Base-by-base conservation (phyloP, 1,140 invertebrate genomes). In the Drosophila saltans region DNA sequence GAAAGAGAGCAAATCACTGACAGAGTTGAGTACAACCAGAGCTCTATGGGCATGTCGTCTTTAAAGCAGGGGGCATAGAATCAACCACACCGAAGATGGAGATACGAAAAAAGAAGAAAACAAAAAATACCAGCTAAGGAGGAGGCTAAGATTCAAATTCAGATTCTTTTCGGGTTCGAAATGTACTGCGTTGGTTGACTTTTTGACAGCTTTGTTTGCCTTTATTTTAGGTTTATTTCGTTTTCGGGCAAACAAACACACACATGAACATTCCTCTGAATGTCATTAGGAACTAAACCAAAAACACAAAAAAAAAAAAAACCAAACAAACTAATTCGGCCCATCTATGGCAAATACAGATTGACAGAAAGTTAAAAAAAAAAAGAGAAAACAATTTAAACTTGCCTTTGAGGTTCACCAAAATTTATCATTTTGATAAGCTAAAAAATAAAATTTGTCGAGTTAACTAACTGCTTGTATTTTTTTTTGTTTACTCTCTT, bases 381-480 rank as follows among this genome's bases (percentile, higher is more conserved):
- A 5, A 39, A 11, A 57, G n/a, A 59, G 6, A 16, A 36, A 36
- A 58, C 3, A 36, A 36, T 30, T 45, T 26, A 24, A 52, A 48
- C 1, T 52, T 26, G 21, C 9, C 21, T 8, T n/a, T 26, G 21
- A 24, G 21, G 2, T 26, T 48, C 21, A 24, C 2, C 9, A 88
- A 73, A 73, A 88, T 88, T 88, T 80, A 88, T 88, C 21, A 52
- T 24, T 52, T 52, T 52, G 45, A 52, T 48, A 48, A 48, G 21
- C 45, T 16, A 3, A n/a, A 45, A 45, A 45, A 45, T 10, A 7
- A 3, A 48, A 24, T 48, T 48, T 48, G 43, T 21, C 6, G 16
- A 7, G 43, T 48, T 24, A 30, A 30, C 28, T 24, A 30, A 30
- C 28, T 30, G 28, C 28, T 30, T 30, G 28, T 9, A 36, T 36